Evolutionary conservation across 2,888 invertebrate species (phyloP).

Genomic region (Rhaphigaster nebulosa): DNA sequence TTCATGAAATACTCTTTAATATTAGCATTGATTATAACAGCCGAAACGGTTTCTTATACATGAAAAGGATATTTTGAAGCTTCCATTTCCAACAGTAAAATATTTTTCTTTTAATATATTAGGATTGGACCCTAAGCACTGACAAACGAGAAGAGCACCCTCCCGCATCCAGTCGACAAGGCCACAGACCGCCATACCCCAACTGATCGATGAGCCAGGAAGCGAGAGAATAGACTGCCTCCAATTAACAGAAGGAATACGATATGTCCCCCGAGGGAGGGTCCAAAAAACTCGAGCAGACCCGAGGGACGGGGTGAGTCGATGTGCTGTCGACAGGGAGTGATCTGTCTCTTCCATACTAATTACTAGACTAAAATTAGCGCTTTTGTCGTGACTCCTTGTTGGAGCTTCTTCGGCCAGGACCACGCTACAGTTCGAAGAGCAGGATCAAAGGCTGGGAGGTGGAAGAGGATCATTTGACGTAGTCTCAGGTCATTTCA

Average conservation of each 20-base stretch:
- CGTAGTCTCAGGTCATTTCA: neutral
- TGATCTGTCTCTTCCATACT: neutral
- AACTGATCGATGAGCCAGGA: constrained; percentile 11
- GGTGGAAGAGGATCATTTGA: neutral
- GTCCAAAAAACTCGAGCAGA: neutral
- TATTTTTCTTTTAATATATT: neutral
- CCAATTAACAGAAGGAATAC: constrained; percentile 43
- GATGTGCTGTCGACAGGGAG: neutral
- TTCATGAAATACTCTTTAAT: too few relatives aligned
- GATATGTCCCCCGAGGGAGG: neutral
- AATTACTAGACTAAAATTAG: constrained; percentile 20
- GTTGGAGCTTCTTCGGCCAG: neutral
- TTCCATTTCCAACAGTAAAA: neutral
- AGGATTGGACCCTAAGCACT: neutral
- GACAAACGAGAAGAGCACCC: neutral
- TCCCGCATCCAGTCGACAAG: neutral
- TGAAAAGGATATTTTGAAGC: neutral
- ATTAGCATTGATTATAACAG: too few relatives aligned
- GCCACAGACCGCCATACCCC: neutral
- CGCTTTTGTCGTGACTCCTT: neutral
- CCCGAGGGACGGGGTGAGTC: neutral
- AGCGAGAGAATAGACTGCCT: neutral
- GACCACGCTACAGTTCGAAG: neutral
- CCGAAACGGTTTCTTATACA: too few relatives aligned
- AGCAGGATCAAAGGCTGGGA: neutral